Conservation (phyloP, 2,888 invertebrate species). For the Apocheima hispidaria region DNA sequence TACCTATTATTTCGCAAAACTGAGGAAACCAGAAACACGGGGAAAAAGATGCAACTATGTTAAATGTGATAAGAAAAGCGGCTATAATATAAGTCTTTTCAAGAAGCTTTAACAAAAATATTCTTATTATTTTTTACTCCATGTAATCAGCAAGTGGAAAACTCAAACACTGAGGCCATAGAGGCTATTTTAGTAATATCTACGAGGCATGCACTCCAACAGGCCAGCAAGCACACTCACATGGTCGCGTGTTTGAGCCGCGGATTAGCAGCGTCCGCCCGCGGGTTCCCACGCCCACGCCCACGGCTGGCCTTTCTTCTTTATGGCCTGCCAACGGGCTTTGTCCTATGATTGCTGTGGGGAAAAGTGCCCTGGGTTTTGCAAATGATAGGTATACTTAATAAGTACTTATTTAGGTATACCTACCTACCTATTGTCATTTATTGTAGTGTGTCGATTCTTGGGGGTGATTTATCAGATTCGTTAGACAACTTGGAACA, state of each 20-base stretch:
- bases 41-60: too few species aligned
- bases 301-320: conserved; percentile 65
- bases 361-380: conserved; percentile 11
- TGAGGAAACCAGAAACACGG: too few species aligned
- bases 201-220: conserved; percentile 1
- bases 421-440: too few species aligned
- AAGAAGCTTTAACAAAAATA: neutral
- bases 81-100: neutral
- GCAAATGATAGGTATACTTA: conserved; percentile 15
- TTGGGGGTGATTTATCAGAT: neutral
- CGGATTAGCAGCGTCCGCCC: conserved; percentile 78
- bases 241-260: conserved; percentile 70
- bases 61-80: too few species aligned
- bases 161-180: conserved; percentile 30
- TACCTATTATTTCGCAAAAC: too few species aligned
- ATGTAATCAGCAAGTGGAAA: conserved; percentile 39
- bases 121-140: conserved; percentile 5
- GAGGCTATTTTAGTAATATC: neutral
- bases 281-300: conserved; percentile 52
- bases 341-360: conserved; percentile 19
- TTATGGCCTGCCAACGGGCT: conserved; percentile 51
- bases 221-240: conserved; percentile 36
- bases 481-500: too few species aligned
- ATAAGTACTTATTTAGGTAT: too few species aligned
- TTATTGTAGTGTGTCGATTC: neutral